Evolutionary conservation across 1,140 invertebrate genomes (phyloP), one percentile per base, ranked within the genome.

Genomic region (Drosophila kikkawai): DNA sequence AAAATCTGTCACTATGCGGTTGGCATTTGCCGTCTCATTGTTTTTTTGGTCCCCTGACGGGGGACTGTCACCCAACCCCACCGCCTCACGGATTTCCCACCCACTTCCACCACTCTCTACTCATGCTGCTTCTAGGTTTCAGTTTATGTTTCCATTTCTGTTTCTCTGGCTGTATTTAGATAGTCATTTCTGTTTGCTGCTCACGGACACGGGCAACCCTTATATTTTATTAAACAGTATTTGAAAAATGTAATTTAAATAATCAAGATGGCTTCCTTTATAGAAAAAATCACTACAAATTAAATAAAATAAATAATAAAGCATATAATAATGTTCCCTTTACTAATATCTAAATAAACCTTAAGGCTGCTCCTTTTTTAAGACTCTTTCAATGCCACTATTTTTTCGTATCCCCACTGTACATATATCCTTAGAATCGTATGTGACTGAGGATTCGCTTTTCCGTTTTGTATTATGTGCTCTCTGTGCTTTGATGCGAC

Each of bases 11-110:
- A 80, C 76, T 77, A 79, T 86, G 71, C 69, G 71, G 71, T 74
- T 76, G 79, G 79, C 79, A 87, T 87, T 86, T 85, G 83, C 70
- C 83, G 66, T 82, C 67, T 82, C 82, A 87, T 86, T 86, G 83
- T 88, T 79, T 73, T 71, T 82, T 82, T 45, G 74, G 74, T 67
- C 61, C 61, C 77, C 64, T 41, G 59, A 55, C 73, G 34, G 41
- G 17, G 58, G 19, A 37, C 61, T 29, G 26, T 42, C 51, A 32
- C 42, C 36, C 9, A 4, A 4, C 11, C 29, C 19, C 13, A 5
- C 32, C 0, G 8, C 29, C 44, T 15, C 22, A 19, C 13, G 32
- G n/a, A 4, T 12, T 60, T 34, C 29, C 13, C 45, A 22, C 36
- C 19, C 37, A 41, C 29, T 34, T 26, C 22, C 48, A 61, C 61